These are phyloP conservation scores for Poecilia gillii DNA, from an alignment of 2,797 vertebrate genomes.

Conservation along the genomic window DNA sequence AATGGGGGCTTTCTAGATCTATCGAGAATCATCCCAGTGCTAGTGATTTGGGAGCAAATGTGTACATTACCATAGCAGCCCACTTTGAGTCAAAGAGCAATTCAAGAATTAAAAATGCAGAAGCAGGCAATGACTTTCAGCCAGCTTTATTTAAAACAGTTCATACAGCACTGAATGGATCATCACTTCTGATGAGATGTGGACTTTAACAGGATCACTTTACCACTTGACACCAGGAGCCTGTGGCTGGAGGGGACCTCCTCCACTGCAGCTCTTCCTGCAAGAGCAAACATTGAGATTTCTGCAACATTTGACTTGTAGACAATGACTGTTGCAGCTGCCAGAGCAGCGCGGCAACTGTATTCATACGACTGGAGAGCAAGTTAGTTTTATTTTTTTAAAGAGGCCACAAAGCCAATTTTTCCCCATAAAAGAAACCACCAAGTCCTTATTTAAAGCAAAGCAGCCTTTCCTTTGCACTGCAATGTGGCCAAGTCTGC, in stretches of 20 bases:
- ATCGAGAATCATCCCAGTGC: background rate
- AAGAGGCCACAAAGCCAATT: background rate
- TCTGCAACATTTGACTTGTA: background rate
- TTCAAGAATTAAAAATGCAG: background rate
- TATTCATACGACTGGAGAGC: background rate
- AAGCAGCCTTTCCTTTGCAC: background rate
- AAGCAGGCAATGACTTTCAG: conserved; percentile 9
- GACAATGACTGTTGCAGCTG: background rate
- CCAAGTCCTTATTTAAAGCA: background rate
- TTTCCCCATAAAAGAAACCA: background rate
- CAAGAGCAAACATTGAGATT: background rate
- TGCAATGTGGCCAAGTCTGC: background rate
- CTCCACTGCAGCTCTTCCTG: conserved; percentile 59
- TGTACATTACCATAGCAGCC: background rate
- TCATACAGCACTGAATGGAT: background rate
- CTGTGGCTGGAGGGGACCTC: conserved; percentile 12
- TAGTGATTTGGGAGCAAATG: too few relatives aligned
- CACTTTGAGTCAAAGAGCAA: background rate
- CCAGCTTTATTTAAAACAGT: conserved; percentile 63
- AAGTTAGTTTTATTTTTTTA: too few relatives aligned
- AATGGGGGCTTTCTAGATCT: background rate
- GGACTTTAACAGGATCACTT: conserved; percentile 58
- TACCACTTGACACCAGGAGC: conserved; percentile 71
- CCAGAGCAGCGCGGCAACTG: background rate
- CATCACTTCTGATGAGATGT: conserved; percentile 5